phyloP scores from a whole-genome alignment of 2,888 invertebrate genomes.

The Fragum sueziense region DNA sequence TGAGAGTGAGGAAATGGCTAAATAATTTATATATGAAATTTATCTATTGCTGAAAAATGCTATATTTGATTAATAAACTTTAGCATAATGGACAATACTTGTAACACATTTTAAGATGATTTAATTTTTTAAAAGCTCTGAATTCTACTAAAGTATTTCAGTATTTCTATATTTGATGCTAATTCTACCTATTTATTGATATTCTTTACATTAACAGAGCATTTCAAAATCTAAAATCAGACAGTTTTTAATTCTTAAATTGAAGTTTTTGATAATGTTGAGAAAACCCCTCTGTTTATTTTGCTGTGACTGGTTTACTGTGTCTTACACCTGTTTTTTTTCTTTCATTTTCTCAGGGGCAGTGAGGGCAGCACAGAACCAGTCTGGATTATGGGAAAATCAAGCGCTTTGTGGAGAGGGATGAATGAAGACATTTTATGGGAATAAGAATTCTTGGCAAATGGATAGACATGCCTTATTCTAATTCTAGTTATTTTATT shows the following conservation, averaged over 20 bases:
- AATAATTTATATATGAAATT: neutral
- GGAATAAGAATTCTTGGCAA: neutral
- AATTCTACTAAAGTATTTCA: neutral
- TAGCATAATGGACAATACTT: neutral
- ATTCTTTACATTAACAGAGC: neutral
- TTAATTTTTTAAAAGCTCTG: neutral
- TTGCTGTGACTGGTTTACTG: conserved; percentile 54
- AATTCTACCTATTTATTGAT: neutral
- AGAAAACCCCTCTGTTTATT: conserved; percentile 9
- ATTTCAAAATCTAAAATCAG: neutral
- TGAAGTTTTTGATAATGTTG: neutral
- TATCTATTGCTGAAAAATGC: neutral
- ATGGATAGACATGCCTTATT: neutral
- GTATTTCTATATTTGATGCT: neutral
- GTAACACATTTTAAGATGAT: neutral
- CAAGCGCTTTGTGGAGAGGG: neutral
- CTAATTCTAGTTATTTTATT: neutral
- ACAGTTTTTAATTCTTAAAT: neutral
- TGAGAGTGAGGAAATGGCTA: too few relatives aligned
- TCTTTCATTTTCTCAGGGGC: conserved; percentile 61
- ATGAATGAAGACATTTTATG: conserved; percentile 12
- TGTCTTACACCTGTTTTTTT: conserved; percentile 38
- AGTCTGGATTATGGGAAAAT: conserved; percentile 16
- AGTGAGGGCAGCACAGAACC: conserved; percentile 46
- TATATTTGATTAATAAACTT: neutral